phyloP scores from a whole-genome alignment of 2,113 vertebrate genomes.

The Oceanites oceanicus region DNA sequence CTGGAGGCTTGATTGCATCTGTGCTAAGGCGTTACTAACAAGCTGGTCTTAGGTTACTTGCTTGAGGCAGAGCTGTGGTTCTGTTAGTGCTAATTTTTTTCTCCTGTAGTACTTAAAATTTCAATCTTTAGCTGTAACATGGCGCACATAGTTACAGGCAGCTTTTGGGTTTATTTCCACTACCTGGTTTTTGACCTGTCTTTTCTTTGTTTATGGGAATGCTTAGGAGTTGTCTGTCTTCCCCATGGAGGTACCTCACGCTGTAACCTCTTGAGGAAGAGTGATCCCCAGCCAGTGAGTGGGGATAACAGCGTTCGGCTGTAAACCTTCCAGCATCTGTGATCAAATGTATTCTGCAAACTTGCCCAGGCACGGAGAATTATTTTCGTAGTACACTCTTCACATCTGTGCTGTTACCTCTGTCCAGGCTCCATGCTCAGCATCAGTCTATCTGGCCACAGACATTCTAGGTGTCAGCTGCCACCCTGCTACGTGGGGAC shows the following conservation, averaged over 20 bases:
- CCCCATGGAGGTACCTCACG: background rate
- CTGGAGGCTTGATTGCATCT: background rate
- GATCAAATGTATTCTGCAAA: background rate
- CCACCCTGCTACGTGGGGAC: accelerated
- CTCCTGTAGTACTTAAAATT: background rate
- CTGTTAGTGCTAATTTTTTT: background rate
- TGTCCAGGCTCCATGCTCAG: background rate
- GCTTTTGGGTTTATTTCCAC: background rate
- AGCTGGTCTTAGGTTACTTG: background rate
- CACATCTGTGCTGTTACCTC: background rate
- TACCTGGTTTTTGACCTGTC: background rate
- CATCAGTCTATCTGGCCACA: background rate
- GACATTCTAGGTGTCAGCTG: background rate
- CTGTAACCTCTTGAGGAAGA: background rate
- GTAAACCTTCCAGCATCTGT: background rate
- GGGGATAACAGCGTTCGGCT: background rate
- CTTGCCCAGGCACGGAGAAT: background rate
- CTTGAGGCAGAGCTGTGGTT: background rate
- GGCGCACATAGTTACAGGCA: background rate
- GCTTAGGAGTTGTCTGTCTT: background rate
- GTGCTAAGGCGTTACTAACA: background rate
- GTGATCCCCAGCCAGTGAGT: background rate
- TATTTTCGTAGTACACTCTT: background rate
- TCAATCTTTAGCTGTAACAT: background rate
- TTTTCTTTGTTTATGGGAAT: background rate